Percentiles rank a stretch among this genome's conserved stretches.
Conservation (phyloP, 2,113 vertebrate species). For the Pluvialis apricaria region DNA sequence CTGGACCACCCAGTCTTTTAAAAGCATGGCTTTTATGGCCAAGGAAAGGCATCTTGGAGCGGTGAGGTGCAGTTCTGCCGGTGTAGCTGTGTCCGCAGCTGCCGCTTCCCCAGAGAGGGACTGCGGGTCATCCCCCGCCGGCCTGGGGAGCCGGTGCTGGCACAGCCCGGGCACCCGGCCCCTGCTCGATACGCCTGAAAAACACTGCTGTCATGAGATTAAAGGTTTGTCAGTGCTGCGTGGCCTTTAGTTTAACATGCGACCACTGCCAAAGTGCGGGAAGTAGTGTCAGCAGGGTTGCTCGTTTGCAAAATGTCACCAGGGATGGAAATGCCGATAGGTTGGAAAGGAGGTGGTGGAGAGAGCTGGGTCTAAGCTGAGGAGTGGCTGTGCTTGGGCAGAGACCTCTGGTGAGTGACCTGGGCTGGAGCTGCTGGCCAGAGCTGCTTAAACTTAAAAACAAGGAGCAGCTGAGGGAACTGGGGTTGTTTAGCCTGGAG, state of each 20-base stretch:
- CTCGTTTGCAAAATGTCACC: neutral
- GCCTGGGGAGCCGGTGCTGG: neutral
- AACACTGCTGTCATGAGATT: too few species aligned
- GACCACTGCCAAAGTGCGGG: too few species aligned
- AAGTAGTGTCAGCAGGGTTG: too few species aligned
- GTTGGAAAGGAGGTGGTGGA: neutral
- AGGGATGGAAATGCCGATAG: neutral
- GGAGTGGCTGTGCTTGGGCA: neutral
- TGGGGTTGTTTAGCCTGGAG: neutral
- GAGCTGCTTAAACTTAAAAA: neutral
- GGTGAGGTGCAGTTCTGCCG: neutral
- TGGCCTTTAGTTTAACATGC: neutral
- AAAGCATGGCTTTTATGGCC: neutral
- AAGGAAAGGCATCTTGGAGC: accelerated
- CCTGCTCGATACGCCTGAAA: neutral
- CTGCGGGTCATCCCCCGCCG: neutral
- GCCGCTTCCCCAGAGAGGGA: neutral
- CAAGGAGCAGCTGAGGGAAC: neutral
- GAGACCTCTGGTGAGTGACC: neutral
- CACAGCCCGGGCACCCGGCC: neutral
- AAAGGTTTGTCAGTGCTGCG: neutral
- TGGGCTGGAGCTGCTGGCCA: neutral
- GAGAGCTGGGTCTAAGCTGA: neutral
- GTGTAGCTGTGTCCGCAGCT: neutral
- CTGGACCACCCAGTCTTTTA: accelerated